Evolutionary conservation across 2,113 vertebrate genomes (phyloP).

Genomic region (Periophthalmodon schlosseri): DNA sequence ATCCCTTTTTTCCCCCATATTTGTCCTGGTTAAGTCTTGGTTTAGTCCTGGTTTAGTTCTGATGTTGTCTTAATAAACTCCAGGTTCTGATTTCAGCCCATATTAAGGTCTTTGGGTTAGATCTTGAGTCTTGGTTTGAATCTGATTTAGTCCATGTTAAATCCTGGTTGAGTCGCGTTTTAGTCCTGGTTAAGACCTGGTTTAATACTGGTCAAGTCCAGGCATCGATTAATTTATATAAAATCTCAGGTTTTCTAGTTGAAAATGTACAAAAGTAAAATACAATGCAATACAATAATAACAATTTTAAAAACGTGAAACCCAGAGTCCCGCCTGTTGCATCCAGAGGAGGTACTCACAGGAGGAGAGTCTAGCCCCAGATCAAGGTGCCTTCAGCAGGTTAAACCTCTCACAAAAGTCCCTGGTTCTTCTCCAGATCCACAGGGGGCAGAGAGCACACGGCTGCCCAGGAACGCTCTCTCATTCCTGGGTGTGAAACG

Average conservation of each 20-base stretch:
- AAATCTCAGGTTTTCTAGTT: too few species aligned
- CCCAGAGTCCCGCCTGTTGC: background rate
- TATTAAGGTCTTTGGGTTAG: background rate
- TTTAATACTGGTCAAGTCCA: too few species aligned
- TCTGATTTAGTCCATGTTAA: background rate
- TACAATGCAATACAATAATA: too few species aligned
- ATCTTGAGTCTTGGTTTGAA: background rate
- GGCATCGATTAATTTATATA: too few species aligned
- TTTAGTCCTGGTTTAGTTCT: background rate
- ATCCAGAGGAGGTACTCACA: background rate
- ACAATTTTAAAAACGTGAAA: too few species aligned
- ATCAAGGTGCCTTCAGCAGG: background rate
- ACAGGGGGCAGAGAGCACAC: background rate
- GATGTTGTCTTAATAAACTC: background rate
- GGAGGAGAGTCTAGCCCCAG: background rate
- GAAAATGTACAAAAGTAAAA: background rate
- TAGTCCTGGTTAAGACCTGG: too few species aligned
- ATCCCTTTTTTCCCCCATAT: background rate
- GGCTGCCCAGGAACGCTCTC: background rate
- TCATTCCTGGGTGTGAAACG: background rate
- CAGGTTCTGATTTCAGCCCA: background rate
- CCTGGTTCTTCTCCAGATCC: background rate
- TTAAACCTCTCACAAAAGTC: background rate
- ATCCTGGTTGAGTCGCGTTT: too few species aligned
- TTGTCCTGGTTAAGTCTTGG: background rate